Conservation (phyloP, 2,888 invertebrate species). For the Acanthosepion pharaonis region DNA sequence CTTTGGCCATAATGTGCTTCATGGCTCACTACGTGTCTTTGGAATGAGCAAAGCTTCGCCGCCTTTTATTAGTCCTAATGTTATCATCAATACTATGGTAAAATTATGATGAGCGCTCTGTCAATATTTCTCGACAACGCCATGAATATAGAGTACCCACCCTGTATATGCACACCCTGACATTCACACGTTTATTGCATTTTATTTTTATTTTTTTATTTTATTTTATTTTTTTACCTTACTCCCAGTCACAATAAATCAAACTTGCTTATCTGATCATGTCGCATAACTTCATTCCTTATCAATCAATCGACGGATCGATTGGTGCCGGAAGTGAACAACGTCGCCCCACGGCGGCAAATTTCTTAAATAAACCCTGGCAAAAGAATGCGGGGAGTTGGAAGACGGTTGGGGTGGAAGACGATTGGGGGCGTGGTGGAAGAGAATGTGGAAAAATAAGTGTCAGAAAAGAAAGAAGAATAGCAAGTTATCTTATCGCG, state of each 20-base stretch:
- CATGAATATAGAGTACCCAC: neutral
- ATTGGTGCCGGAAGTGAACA: neutral
- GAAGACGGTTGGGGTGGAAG: no score
- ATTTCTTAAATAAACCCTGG: neutral
- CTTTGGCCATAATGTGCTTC: no score
- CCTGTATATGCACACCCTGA: neutral
- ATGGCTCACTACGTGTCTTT: no score
- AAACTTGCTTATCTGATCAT: slow-evolving; percentile 33
- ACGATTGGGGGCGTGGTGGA: neutral
- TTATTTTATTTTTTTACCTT: neutral
- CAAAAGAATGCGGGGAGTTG: neutral
- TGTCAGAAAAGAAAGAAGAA: neutral
- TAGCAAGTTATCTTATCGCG: neutral
- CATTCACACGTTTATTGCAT: neutral
- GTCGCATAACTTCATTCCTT: slow-evolving; percentile 33
- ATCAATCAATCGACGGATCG: neutral
- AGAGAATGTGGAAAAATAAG: neutral
- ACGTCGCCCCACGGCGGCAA: neutral
- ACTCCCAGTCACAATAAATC: neutral
- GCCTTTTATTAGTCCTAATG: no score
- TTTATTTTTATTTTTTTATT: neutral
- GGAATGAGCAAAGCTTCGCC: no score
- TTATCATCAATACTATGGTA: neutral
- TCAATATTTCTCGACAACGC: neutral
- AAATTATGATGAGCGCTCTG: neutral